Percentiles rank a stretch among this genome's conserved stretches.
These are phyloP conservation scores for Pseudorhiza aurosa DNA, from an alignment of 30 jellyfish, hydroid and myxozoan genomes.

Conservation along the genomic window DNA sequence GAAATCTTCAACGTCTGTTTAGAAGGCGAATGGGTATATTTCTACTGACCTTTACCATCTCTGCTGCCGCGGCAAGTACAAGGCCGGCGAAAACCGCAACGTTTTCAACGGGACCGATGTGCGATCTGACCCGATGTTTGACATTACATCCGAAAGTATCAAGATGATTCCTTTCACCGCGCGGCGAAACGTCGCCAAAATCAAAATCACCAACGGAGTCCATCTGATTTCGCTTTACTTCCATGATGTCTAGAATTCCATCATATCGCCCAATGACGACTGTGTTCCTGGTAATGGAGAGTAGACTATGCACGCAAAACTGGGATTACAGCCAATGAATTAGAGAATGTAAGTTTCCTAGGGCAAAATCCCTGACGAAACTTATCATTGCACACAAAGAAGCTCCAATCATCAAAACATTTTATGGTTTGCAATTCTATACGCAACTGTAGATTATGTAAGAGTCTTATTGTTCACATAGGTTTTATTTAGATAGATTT, in stretches of 20 bases:
- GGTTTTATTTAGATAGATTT: no score
- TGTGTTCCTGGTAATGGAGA: conserved; percentile 20
- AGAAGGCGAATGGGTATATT: no score
- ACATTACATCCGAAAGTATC: conserved; percentile 28
- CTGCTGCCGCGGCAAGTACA: conserved; percentile 25
- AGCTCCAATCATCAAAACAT: no score
- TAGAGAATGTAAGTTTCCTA: no score
- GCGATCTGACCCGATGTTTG: conserved; percentile 57
- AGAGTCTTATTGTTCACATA: no score
- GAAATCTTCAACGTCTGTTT: no score
- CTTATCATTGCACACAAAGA: no score
- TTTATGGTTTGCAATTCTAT: no score
- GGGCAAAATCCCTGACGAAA: no score
- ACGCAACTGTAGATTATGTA: no score
- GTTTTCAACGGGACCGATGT: conserved; percentile 43
- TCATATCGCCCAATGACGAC: conserved; percentile 17
- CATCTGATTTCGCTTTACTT: conserved; percentile 43
- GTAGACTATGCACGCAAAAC: background rate
- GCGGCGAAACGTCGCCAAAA: conserved; percentile 4
- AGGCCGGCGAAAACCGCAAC: conserved; percentile 37
- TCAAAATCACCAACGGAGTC: conserved; percentile 43
- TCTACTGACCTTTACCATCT: conserved; percentile 35
- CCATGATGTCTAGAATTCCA: conserved; percentile 48
- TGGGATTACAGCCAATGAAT: background rate
- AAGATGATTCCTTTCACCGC: background rate